phyloP scores from a whole-genome alignment of 2,888 invertebrate genomes.

The Rhimphoctona megacephalus region DNA sequence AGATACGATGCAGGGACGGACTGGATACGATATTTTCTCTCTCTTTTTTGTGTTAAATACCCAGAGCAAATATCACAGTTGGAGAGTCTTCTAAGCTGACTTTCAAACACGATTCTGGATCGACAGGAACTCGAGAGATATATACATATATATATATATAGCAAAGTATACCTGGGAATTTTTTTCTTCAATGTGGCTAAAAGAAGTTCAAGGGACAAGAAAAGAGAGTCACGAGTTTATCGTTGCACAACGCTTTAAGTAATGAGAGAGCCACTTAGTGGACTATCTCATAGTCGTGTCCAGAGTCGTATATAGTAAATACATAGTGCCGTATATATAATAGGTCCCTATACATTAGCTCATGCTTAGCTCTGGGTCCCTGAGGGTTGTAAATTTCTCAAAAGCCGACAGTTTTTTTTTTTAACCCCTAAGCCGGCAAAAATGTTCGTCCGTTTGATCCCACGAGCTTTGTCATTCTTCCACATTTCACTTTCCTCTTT shows the following conservation, averaged over 20 bases:
- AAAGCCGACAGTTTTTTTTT: conserved; percentile 46
- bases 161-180: conserved; percentile 25
- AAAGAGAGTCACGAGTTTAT: conserved; percentile 55
- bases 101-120: conserved; percentile 32
- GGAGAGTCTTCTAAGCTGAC: conserved; percentile 27
- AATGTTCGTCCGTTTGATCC: conserved; percentile 19
- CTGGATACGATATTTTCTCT: background rate
- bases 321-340: conserved; percentile 4
- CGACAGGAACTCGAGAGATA: conserved; percentile 17
- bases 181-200: conserved; percentile 35
- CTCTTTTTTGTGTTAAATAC: conserved; percentile 13
- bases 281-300: conserved; percentile 49
- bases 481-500: conserved; percentile 47
- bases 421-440: conserved; percentile 20
- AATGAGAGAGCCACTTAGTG: conserved; percentile 67
- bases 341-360: conserved; percentile 21
- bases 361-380: conserved; percentile 14
- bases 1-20: conserved; percentile 37
- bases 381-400: conserved; percentile 54
- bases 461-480: conserved; percentile 4
- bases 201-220: conserved; percentile 11
- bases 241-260: conserved; percentile 59
- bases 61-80: conserved; percentile 45
- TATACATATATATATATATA: background rate
- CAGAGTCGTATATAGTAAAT: conserved; percentile 36